Evolutionary conservation across 2,888 invertebrate species (phyloP).

Genomic region (Neuroscelio doddi): DNA sequence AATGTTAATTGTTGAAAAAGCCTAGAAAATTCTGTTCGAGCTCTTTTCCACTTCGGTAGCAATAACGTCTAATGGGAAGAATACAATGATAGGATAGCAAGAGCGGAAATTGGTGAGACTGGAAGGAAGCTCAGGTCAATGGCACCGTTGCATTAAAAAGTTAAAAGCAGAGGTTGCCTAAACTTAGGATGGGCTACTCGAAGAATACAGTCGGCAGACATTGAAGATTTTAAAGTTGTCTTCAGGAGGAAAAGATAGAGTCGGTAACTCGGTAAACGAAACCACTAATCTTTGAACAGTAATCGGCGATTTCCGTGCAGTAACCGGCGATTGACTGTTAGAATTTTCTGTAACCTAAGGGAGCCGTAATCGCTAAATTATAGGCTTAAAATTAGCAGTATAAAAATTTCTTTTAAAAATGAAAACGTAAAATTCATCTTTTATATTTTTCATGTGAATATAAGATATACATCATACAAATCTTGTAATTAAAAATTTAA

Average conservation of each 20-base stretch:
- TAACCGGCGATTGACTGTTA: slow-evolving; percentile 6
- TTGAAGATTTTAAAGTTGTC: slow-evolving; percentile 1
- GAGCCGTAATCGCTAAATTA: slow-evolving; percentile 1
- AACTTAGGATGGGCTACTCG: background rate
- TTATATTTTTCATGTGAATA: no score
- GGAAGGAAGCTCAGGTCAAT: slow-evolving; percentile 2
- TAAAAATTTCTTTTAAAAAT: no score
- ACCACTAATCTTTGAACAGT: slow-evolving; percentile 4
- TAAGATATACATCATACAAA: no score
- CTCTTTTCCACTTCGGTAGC: slow-evolving; percentile 3
- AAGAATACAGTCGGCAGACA: slow-evolving; percentile 1
- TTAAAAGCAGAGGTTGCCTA: background rate
- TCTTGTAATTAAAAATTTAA: no score
- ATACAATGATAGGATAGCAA: slow-evolving; percentile 11
- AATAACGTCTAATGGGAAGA: slow-evolving; percentile 12
- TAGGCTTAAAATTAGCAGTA: background rate
- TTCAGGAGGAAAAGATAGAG: background rate
- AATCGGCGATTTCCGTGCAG: slow-evolving; percentile 16
- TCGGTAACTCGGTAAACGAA: slow-evolving; percentile 6
- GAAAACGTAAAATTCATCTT: no score
- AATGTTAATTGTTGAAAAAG: slow-evolving; percentile 6
- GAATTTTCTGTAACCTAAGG: background rate
- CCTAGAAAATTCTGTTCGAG: background rate
- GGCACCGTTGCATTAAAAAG: slow-evolving; percentile 10
- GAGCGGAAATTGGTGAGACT: slow-evolving; percentile 13